Evolutionary conservation across 2,113 vertebrate species (phyloP).

Genomic region (Phainopepla nitens): DNA sequence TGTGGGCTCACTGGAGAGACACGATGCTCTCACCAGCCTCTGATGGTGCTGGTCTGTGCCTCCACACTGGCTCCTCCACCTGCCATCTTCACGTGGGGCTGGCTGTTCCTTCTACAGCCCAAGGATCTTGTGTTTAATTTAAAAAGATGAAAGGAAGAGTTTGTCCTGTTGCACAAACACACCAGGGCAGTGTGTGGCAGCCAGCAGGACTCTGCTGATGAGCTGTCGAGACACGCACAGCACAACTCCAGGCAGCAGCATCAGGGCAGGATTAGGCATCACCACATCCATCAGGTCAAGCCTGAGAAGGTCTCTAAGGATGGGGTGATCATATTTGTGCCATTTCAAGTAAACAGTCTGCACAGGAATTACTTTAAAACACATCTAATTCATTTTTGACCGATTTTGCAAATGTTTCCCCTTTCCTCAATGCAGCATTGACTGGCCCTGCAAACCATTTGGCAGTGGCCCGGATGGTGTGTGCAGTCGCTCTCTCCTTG

Average conservation of each 20-base stretch:
- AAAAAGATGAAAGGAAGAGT: not conserved
- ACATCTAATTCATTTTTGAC: not conserved
- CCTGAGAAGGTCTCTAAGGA: not conserved
- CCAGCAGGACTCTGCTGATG: not conserved
- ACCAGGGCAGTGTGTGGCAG: not conserved
- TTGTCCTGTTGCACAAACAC: rapidly evolving
- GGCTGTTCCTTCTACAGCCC: not conserved
- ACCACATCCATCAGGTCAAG: not conserved
- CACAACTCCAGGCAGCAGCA: not conserved
- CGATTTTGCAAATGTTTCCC: not conserved
- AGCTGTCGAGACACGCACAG: not conserved
- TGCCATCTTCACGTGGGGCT: not conserved
- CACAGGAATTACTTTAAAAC: constrained; percentile 23
- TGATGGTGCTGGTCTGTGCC: not conserved
- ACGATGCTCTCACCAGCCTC: not conserved
- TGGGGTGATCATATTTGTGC: not conserved
- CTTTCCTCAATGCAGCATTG: not conserved
- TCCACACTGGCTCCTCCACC: not conserved
- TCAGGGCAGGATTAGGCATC: not conserved
- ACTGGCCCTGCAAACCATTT: not conserved
- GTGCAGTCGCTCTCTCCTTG: constrained; percentile 14
- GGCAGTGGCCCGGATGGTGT: not conserved
- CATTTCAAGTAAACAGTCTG: constrained; percentile 17
- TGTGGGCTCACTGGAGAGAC: not conserved
- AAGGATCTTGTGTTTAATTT: not conserved